Base-by-base conservation (phyloP, 2,888 invertebrate genomes). In the Dasypolia templi region DNA sequence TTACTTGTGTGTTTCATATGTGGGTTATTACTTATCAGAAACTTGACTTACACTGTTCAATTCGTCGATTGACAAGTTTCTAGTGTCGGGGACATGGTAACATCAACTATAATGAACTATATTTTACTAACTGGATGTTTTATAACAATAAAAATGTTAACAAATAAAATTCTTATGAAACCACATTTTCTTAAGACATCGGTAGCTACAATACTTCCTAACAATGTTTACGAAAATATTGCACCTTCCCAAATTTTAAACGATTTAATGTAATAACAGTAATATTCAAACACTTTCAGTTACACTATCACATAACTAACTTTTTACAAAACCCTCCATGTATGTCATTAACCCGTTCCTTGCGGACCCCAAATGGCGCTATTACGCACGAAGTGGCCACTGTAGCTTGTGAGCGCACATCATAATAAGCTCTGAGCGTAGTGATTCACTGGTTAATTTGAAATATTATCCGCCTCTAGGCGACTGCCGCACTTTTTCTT, bases 341-440 rank as follows among this genome's bases (percentile, higher is more conserved):
- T 6, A 58, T 59, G 39, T 53, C 62, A 79, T 61, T 70, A 70
- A 61, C 29, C 76, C 53, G 61, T 64, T 82, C 55, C 64, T 49
- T 69, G 49, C 29, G 35, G 29, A 55, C 55, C 63, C 49, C 63
- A 70, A 77, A 79, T 69, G 55, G 82, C 64, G 35, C 46, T 29
- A 82, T 82, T 79, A 83, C 51, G 32, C 32, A 61, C 44, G 72
- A 71, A 53, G 56, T 61, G 65, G 55, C 64, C 51, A 62, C 70
- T 79, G 61, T 42, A 56, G 32, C 55, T 51, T 51, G 29, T 65
- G 65, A 53, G 49, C 56, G 72, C 71, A 70, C 61, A 46, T 70
- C 39, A 78, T 70, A 70, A 78, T 51, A 61, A 51, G n/a, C n/a
- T n/a, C n/a, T n/a, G n/a, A n/a, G n/a, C n/a, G n/a, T n/a, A n/a